Evolutionary conservation across 1,140 invertebrate species (phyloP), one percentile per base, ranked within the genome.

Genomic region (Oscheius sp.): DNA sequence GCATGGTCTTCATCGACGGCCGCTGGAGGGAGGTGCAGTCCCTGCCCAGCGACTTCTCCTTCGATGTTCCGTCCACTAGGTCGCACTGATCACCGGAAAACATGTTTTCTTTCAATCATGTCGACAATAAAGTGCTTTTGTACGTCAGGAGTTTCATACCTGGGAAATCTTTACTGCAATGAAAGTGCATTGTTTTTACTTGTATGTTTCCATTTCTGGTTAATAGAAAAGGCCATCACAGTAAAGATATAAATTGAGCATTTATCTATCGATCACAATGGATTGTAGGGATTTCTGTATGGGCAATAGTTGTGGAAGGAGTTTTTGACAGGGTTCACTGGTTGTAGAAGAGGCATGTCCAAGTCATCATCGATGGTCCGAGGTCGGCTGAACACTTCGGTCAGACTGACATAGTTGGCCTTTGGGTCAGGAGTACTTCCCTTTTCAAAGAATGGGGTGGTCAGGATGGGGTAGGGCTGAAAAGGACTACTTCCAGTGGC

Each of bases 1-100:
- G 49, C 4, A 55, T 55, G 49, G 49, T 55, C 7, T 7, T 20
- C 7, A 20, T 20, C 23, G 49, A 26, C 49, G 49, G 23, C 23
- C 15, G 23, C 7, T 55, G 49, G 49, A 55, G 49, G 23, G 23
- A 7, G 7, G 49, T 55, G 15, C 7, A 4, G 7, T 4, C 7
- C 49, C 7, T 55, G 23, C 49, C 49, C 7, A 55, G 49, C 23
- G 49, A 55, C 23, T 55, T 55, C 49, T 55, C 49, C 49, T 55
- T 55, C 49, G 49, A 55, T 55, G 49, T 55, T 7, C 15, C 7
- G 15, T 7, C 49, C 23, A 55, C 49, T 7, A 26, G 28, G 23
- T 20, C 7, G 49, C 15, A 55, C 7, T 55, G 28, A 55, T n/a
- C n/a, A 55, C 28, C 7, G 15, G 7, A 23, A 20, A 55, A 4